These are phyloP conservation scores for Distichodus sexfasciatus DNA, from an alignment of 2,797 vertebrate genomes.

Conservation along the genomic window DNA sequence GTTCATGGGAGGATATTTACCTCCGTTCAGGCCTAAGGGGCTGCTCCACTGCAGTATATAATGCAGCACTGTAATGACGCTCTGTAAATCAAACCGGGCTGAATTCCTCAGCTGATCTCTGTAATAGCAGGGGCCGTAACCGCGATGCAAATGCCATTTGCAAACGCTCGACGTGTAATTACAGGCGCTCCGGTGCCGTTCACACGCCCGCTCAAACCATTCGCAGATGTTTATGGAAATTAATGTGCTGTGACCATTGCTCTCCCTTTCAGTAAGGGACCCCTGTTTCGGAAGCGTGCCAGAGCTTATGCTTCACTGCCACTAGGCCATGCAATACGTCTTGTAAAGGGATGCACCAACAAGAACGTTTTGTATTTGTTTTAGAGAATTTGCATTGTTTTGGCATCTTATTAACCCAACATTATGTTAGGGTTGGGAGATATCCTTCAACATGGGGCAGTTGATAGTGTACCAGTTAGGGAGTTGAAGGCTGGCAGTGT, in stretches of 20 bases:
- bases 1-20: conserved; percentile 3
- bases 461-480: no score
- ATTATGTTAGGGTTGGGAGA: no score
- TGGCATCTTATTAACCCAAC: no score
- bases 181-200: conserved; percentile 35
- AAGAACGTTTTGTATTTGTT: no score
- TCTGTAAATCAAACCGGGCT: conserved; percentile 24
- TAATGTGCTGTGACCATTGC: conserved; percentile 16
- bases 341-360: no score
- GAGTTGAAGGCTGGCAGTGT: no score
- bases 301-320: no score
- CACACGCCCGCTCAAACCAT: conserved; percentile 41
- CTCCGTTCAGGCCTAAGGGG: not conserved
- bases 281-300: not conserved
- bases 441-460: no score
- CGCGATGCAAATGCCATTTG: conserved; percentile 52
- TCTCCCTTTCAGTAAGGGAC: conserved; percentile 30
- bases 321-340: no score
- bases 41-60: not conserved
- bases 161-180: conserved; percentile 46
- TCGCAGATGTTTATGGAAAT: conserved; percentile 57
- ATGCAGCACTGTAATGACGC: not conserved
- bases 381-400: no score
- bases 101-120: conserved; percentile 38
- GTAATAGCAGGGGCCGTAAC: conserved; percentile 31